These are phyloP conservation scores for Onychorhynchus coronatus DNA, from an alignment of 2,113 vertebrate species.

Conservation along the genomic window DNA sequence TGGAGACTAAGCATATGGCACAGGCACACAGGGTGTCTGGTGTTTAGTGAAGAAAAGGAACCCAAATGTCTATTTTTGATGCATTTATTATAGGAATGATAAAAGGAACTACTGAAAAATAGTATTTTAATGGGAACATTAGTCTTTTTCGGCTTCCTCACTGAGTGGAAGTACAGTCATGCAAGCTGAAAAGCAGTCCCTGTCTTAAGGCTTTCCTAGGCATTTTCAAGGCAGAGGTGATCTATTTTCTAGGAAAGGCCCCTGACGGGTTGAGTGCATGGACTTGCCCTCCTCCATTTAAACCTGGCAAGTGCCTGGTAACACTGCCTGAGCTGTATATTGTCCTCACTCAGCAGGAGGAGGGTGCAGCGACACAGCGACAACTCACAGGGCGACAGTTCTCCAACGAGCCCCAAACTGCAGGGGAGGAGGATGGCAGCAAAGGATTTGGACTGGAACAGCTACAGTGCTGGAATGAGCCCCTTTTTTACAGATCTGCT, in stretches of 20 bases:
- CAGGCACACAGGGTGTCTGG: background rate
- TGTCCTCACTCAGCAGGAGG: background rate
- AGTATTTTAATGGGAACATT: background rate
- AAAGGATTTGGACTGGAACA: background rate
- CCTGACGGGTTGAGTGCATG: fast-evolving
- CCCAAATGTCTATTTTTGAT: background rate
- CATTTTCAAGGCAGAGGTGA: background rate
- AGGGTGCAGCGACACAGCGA: fast-evolving
- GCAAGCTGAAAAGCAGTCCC: background rate
- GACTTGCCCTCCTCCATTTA: background rate
- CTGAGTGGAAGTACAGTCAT: background rate
- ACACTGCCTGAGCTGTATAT: background rate
- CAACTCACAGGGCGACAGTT: background rate
- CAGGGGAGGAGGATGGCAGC: background rate
- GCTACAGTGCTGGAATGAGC: background rate
- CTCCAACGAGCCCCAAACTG: fast-evolving
- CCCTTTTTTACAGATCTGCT: background rate
- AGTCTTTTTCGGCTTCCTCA: too few species aligned
- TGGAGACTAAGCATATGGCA: background rate
- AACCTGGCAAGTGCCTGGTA: background rate
- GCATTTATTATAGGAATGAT: background rate
- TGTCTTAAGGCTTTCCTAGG: background rate
- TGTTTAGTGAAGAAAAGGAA: background rate
- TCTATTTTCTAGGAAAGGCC: background rate
- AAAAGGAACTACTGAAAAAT: background rate